These are phyloP conservation scores for Polypedilum vanderplanki DNA, from an alignment of 1,140 invertebrate species.

Conservation along the genomic window DNA sequence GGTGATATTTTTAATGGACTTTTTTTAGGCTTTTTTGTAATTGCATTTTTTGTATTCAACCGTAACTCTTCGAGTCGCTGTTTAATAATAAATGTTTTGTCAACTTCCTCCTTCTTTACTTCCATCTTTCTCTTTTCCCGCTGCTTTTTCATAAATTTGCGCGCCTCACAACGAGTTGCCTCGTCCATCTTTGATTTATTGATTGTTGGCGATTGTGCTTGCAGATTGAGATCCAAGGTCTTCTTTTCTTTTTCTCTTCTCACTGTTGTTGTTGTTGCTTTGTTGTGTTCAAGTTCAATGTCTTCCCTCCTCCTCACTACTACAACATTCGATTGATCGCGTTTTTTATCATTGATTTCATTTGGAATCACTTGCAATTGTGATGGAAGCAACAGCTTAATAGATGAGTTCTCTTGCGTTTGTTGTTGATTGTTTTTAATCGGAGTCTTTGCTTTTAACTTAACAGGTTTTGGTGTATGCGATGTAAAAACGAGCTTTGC, in stretches of 20 bases:
- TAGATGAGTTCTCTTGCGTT: background rate
- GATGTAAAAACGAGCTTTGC: slow-evolving; percentile 1
- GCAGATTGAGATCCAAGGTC: background rate
- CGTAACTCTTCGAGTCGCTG: slow-evolving; percentile 33
- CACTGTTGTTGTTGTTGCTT: background rate
- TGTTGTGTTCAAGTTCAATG: slow-evolving; percentile 9
- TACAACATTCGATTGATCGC: background rate
- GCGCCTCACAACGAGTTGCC: background rate
- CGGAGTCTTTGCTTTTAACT: background rate
- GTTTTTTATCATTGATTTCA: background rate
- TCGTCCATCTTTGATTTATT: slow-evolving; percentile 25
- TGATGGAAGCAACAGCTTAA: background rate
- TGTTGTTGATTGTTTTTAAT: slow-evolving; percentile 9
- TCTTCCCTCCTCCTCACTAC: background rate
- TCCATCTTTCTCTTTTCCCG: slow-evolving; percentile 27
- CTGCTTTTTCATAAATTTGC: slow-evolving; percentile 30
- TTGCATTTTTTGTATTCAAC: slow-evolving; percentile 32
- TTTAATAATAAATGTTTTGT: slow-evolving; percentile 32
- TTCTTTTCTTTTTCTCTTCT: background rate
- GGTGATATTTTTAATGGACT: slow-evolving; percentile 28
- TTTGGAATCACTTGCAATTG: background rate
- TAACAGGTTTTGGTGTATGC: background rate
- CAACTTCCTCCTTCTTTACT: slow-evolving; percentile 31
- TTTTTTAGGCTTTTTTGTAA: slow-evolving; percentile 32
- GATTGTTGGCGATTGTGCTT: background rate